These are phyloP conservation scores for Montipora capitata DNA, from an alignment of 92 coral and sea anemone genomes.

Conservation along the genomic window DNA sequence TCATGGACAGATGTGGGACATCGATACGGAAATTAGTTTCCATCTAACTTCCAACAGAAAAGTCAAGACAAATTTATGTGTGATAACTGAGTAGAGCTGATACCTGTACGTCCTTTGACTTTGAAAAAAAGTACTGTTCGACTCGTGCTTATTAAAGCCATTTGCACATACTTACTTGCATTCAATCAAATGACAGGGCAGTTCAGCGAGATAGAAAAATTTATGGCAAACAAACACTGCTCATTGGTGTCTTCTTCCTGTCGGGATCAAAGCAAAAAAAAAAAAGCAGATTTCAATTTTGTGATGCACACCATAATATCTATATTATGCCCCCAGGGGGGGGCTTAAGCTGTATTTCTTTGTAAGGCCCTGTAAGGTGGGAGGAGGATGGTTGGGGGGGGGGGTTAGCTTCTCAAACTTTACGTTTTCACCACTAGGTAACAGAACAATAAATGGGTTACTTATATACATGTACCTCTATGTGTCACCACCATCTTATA, in stretches of 20 bases:
- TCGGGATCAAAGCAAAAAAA: constrained; percentile 15
- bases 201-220: constrained; percentile 50
- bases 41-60: background rate
- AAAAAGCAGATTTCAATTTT: constrained; percentile 16
- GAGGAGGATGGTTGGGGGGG: no score
- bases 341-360: no score
- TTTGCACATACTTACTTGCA: constrained; percentile 52
- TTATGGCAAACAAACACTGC: constrained; percentile 49
- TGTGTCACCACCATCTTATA: no score
- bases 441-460: no score
- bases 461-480: no score
- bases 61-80: background rate
- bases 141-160: constrained; percentile 14
- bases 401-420: no score
- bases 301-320: constrained; percentile 28
- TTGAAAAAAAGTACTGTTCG: constrained; percentile 8
- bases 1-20: constrained; percentile 16
- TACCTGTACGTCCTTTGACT: constrained; percentile 11
- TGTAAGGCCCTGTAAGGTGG: no score
- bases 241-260: constrained; percentile 57
- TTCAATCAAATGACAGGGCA: constrained; percentile 34
- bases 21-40: background rate
- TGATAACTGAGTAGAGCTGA: background rate
- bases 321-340: no score
- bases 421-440: no score